Percentiles rank a stretch among this genome's conserved stretches.
These are phyloP conservation scores for Loriculus beryllinus DNA, from an alignment of 2,797 vertebrate species.

Conservation along the genomic window DNA sequence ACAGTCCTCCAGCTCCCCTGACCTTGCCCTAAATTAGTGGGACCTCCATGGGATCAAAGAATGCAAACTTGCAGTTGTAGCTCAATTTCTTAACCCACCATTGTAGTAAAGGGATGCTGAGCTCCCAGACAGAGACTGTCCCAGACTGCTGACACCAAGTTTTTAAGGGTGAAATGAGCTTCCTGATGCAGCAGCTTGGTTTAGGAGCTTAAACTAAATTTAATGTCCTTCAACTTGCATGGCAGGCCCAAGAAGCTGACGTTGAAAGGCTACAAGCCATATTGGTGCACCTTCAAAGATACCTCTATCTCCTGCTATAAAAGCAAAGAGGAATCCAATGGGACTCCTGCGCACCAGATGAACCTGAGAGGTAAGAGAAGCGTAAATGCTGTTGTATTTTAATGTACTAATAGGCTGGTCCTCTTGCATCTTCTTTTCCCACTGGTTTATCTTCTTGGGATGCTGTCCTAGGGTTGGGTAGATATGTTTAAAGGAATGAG, in stretches of 20 bases:
- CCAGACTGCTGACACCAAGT: not conserved
- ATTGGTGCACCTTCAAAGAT: constrained; percentile 99
- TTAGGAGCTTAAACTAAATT: not conserved
- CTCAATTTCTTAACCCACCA: not conserved
- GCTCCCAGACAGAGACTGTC: not conserved
- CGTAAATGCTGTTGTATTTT: not conserved
- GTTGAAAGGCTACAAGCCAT: constrained; percentile 96
- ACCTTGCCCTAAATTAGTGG: not conserved
- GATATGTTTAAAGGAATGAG: not conserved
- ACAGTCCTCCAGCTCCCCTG: not conserved
- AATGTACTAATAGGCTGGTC: not conserved
- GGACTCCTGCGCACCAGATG: constrained; percentile 94
- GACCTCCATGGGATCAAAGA: not conserved
- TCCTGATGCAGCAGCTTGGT: not conserved
- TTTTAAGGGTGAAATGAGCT: not conserved
- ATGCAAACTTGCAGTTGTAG: not conserved
- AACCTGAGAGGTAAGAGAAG: constrained; percentile 88
- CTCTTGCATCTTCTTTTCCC: not conserved
- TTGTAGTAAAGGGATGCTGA: not conserved
- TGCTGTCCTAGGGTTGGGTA: not conserved
- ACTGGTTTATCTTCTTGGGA: rapidly evolving
- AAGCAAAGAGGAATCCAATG: constrained; percentile 93
- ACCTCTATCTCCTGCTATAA: constrained; percentile 99
- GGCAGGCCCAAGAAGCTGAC: constrained; percentile 97
- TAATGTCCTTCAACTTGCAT: not conserved